These are phyloP conservation scores for Dromiciops gliroides DNA, from an alignment of 2,113 vertebrate species.

Conservation along the genomic window DNA sequence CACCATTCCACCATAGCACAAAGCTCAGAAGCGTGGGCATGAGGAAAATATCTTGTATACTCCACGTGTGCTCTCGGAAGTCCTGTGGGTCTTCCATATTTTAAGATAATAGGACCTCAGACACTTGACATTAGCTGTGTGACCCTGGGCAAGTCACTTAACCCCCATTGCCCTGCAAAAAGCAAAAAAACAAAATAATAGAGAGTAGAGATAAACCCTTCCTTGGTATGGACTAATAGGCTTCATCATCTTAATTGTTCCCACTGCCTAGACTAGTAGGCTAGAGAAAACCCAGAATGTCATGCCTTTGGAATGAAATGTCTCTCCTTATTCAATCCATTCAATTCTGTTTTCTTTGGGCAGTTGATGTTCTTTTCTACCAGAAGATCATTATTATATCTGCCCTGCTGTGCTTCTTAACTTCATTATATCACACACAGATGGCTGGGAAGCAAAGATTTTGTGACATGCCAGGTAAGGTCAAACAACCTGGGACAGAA, in stretches of 20 bases:
- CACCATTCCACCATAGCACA: not conserved
- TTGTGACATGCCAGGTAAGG: not conserved
- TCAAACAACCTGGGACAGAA: slow-evolving; percentile 35
- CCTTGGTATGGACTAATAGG: not conserved
- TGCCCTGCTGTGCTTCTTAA: not conserved
- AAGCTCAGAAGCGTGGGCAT: not conserved
- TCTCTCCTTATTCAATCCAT: slow-evolving; percentile 16
- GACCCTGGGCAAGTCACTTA: no score
- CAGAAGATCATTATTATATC: not conserved
- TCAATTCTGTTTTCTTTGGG: slow-evolving; percentile 42
- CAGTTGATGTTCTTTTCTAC: not conserved
- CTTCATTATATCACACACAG: not conserved
- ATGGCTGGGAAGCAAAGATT: slow-evolving; percentile 21
- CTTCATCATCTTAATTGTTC: slow-evolving; percentile 35
- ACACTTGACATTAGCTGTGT: no score
- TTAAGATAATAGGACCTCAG: slow-evolving; percentile 32
- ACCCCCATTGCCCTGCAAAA: no score
- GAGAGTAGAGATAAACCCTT: slow-evolving; percentile 16
- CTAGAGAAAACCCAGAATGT: slow-evolving; percentile 4
- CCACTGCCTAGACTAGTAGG: not conserved
- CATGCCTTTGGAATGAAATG: not conserved
- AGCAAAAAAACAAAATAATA: no score
- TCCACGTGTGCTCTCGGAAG: not conserved
- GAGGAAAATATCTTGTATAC: slow-evolving; percentile 14
- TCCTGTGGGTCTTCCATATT: slow-evolving; percentile 5